Conservation (phyloP, 2,797 vertebrate species). For the Bufotes viridis region DNA sequence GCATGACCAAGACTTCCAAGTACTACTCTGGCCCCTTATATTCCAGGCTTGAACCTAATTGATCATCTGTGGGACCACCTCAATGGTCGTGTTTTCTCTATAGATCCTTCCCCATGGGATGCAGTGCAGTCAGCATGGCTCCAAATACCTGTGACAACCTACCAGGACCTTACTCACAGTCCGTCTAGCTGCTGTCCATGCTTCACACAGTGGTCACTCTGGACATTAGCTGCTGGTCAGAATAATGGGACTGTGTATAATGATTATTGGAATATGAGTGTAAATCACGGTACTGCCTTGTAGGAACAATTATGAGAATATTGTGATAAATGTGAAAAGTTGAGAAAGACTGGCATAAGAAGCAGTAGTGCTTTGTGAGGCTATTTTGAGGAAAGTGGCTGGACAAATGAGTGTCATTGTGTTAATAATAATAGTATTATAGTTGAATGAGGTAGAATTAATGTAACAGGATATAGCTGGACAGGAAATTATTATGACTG, state of each 20-base stretch:
- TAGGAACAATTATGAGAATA: neutral
- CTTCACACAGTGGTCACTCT: too few relatives aligned
- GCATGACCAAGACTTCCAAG: too few relatives aligned
- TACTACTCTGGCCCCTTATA: too few relatives aligned
- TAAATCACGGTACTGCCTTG: neutral
- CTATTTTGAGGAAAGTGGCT: neutral
- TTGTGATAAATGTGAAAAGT: neutral
- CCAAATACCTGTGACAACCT: too few relatives aligned
- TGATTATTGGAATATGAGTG: neutral
- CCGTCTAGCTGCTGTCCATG: too few relatives aligned
- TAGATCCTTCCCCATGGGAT: too few relatives aligned
- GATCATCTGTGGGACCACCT: too few relatives aligned
- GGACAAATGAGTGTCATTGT: neutral
- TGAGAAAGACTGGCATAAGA: neutral
- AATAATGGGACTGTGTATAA: neutral
- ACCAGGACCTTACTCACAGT: too few relatives aligned
- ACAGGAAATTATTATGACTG: constrained; percentile 9
- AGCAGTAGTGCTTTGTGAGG: neutral
- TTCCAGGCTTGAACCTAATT: too few relatives aligned
- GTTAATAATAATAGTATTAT: neutral
- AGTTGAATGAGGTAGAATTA: neutral
- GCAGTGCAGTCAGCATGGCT: too few relatives aligned
- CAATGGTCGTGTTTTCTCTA: too few relatives aligned
- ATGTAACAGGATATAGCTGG: neutral
- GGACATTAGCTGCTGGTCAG: too few relatives aligned